phyloP scores from a whole-genome alignment of 1,140 invertebrate genomes.

The Cherax destructor region DNA sequence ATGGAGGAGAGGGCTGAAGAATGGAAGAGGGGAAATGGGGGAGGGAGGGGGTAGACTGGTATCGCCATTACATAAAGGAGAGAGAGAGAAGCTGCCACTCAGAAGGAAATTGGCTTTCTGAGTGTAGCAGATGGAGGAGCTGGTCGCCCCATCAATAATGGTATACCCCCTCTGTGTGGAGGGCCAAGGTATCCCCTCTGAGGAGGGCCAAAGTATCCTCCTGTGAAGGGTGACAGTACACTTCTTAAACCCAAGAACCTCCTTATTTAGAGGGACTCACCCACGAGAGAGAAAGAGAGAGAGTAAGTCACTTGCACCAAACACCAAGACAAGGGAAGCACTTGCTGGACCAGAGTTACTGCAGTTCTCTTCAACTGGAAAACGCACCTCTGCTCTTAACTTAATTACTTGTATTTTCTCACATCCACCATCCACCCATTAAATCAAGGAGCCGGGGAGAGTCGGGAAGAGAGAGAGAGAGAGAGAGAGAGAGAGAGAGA shows the following conservation, averaged over 20 bases:
- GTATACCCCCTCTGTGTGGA: too few species aligned
- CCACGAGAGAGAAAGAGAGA: too few species aligned
- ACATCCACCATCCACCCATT: not conserved
- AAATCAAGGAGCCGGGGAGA: not conserved
- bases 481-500: not conserved
- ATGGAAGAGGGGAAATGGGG: not conserved
- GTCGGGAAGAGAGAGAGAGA: not conserved
- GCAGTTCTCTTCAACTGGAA: not conserved
- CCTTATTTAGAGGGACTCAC: too few species aligned
- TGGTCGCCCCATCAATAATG: not conserved
- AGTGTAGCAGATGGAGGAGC: slow-evolving; percentile 17
- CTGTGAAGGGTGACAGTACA: not conserved
- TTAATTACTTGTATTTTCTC: slow-evolving; percentile 12
- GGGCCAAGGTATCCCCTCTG: too few species aligned
- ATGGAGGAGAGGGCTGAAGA: not conserved
- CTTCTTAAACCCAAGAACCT: too few species aligned
- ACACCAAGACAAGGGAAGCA: not conserved
- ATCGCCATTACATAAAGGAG: not conserved
- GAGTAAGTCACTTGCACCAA: too few species aligned
- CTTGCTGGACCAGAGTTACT: not conserved
- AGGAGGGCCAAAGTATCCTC: too few species aligned
- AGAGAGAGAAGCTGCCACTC: not conserved
- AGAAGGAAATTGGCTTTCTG: slow-evolving; percentile 16
- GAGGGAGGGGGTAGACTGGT: not conserved
- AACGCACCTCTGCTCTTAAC: not conserved